Conservation (phyloP, 2,113 vertebrate species). For the Merops nubicus region DNA sequence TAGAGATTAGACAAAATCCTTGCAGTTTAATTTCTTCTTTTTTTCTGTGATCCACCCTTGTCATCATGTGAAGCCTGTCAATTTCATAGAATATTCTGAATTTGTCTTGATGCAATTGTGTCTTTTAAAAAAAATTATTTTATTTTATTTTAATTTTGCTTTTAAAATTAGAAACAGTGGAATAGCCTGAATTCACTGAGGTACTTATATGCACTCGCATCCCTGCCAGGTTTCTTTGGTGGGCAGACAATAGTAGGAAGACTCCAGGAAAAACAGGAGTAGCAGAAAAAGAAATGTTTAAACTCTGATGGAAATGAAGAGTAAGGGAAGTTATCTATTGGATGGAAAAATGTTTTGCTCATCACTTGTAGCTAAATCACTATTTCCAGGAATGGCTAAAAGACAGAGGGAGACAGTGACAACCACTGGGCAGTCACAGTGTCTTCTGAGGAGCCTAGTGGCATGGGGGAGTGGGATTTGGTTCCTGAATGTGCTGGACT, state of each 20-base stretch:
- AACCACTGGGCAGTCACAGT: not conserved
- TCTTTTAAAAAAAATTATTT: too few relatives aligned
- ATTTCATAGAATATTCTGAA: not conserved
- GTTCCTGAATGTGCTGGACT: not conserved
- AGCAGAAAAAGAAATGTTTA: not conserved
- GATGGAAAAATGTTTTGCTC: not conserved
- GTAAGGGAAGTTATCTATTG: accelerated
- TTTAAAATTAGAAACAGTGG: not conserved
- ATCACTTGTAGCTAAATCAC: not conserved
- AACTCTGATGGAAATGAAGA: not conserved
- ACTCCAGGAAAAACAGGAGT: not conserved
- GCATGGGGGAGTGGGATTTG: not conserved
- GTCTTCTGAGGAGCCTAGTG: not conserved
- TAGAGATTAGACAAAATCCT: not conserved
- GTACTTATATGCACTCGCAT: not conserved
- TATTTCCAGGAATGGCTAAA: not conserved
- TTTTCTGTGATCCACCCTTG: not conserved
- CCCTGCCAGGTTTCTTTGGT: not conserved
- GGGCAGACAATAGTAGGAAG: not conserved
- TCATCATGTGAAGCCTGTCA: not conserved
- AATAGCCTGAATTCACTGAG: not conserved
- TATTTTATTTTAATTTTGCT: too few relatives aligned
- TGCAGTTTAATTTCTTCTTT: not conserved
- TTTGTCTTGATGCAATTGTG: too few relatives aligned
- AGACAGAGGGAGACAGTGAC: not conserved